Percentiles rank a stretch among this genome's conserved stretches.
These are phyloP conservation scores for Scarus forsteni DNA, from an alignment of 2,797 vertebrate species.

Conservation along the genomic window DNA sequence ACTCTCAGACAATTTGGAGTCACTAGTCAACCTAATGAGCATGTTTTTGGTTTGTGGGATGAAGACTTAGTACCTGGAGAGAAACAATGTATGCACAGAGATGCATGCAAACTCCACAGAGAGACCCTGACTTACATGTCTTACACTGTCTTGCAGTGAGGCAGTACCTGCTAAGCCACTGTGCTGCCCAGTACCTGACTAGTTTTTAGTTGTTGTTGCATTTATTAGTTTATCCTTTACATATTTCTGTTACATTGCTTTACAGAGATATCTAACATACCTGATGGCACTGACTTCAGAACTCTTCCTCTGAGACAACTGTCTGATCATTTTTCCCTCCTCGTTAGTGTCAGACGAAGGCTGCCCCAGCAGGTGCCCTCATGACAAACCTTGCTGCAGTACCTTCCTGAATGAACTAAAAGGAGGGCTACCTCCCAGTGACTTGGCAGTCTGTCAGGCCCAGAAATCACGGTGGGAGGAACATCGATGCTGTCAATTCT, in stretches of 20 bases:
- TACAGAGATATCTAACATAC: not conserved
- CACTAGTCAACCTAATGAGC: no score
- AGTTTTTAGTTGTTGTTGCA: no score
- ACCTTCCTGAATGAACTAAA: conserved; percentile 71
- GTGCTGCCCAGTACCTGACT: no score
- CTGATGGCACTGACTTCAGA: not conserved
- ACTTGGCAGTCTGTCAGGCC: conserved; percentile 72
- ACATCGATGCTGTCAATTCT: conserved; percentile 64
- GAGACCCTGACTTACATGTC: no score
- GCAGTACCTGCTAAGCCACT: no score
- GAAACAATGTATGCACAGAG: no score
- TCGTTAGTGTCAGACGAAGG: conserved; percentile 53
- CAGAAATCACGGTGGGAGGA: conserved; percentile 70
- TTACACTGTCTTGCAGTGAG: no score
- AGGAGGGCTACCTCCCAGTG: conserved; percentile 61
- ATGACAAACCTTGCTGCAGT: conserved; percentile 62
- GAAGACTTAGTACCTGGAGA: no score
- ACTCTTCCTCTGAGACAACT: conserved; percentile 4
- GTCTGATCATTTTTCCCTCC: conserved; percentile 1
- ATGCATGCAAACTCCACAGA: no score
- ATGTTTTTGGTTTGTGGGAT: no score
- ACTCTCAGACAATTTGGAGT: no score
- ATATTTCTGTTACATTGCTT: not conserved
- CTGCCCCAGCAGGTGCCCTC: conserved; percentile 61
- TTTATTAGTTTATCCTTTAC: no score